phyloP scores from a whole-genome alignment of 2,888 invertebrate genomes.

The Drosophila ochracea region DNA sequence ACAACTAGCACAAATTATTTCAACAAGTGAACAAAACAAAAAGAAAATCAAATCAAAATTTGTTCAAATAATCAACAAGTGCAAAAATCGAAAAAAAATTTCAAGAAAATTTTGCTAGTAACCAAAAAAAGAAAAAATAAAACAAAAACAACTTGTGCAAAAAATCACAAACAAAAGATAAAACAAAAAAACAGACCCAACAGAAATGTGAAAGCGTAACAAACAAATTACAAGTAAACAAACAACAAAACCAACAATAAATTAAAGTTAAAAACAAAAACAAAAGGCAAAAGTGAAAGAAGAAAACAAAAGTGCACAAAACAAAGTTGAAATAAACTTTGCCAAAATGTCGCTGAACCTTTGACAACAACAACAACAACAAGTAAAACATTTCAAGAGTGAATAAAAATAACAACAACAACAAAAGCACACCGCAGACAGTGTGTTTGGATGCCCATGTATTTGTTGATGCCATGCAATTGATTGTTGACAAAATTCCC shows the following conservation, averaged over 20 bases:
- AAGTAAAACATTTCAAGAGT: conserved; percentile 13
- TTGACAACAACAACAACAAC: conserved; percentile 44
- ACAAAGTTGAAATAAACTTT: conserved; percentile 50
- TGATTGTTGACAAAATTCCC: conserved; percentile 85
- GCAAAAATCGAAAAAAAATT: conserved; percentile 36
- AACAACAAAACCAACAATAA: conserved; percentile 31
- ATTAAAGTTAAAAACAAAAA: conserved; percentile 27
- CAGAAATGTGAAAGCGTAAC: conserved; percentile 71
- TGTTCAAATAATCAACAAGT: conserved; percentile 30
- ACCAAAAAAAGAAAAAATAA: conserved; percentile 59
- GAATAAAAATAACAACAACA: conserved; percentile 39
- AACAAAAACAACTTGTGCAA: conserved; percentile 51
- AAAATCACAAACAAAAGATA: conserved; percentile 34
- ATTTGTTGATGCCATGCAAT: conserved; percentile 84
- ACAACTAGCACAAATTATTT: conserved; percentile 52
- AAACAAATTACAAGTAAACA: conserved; percentile 35
- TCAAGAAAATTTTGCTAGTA: conserved; percentile 65
- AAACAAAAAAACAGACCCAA: conserved; percentile 37
- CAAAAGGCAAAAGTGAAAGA: conserved; percentile 37
- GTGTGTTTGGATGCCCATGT: conserved; percentile 67
- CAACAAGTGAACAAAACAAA: conserved; percentile 33
- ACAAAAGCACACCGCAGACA: conserved; percentile 46
- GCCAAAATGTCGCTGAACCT: conserved; percentile 65
- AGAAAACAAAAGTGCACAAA: conserved; percentile 41
- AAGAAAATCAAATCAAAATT: conserved; percentile 18